These are phyloP conservation scores for Acutogordius australiensis DNA, from an alignment of 2,888 invertebrate genomes.

Conservation along the genomic window DNA sequence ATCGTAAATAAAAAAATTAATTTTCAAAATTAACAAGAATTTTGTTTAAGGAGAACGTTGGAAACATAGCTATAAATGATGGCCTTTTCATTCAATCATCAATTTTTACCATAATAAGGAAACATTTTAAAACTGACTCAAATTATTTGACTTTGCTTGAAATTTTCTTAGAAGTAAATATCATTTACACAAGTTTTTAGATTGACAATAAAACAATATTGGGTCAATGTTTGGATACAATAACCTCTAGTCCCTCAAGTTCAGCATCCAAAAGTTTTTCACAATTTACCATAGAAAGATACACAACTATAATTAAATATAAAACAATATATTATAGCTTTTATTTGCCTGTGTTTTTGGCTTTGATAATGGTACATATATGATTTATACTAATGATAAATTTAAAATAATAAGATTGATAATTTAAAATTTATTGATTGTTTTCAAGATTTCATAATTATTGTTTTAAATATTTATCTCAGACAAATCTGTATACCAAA, in stretches of 20 bases:
- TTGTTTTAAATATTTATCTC: background rate
- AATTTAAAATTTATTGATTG: no score
- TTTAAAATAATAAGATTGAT: no score
- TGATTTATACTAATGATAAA: no score
- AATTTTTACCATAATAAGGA: slow-evolving; percentile 10
- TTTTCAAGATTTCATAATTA: background rate
- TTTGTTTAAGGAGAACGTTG: slow-evolving; percentile 3
- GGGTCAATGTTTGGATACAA: slow-evolving; percentile 8
- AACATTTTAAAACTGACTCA: background rate
- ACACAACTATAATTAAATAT: slow-evolving; percentile 3
- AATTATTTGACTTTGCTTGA: slow-evolving; percentile 13
- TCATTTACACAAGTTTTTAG: background rate
- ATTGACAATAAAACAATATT: background rate
- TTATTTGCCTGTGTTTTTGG: background rate
- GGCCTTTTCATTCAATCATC: slow-evolving; percentile 12
- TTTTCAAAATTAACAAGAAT: background rate
- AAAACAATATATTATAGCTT: slow-evolving; percentile 11
- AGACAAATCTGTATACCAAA: background rate
- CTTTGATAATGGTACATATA: no score
- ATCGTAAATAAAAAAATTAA: background rate
- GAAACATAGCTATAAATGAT: slow-evolving; percentile 17
- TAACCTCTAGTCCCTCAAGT: background rate
- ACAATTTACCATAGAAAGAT: background rate
- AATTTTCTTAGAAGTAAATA: slow-evolving; percentile 8
- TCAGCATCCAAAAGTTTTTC: background rate